Base-by-base conservation (phyloP, 2,797 vertebrate species). In the Gadopsis bispinosus region DNA sequence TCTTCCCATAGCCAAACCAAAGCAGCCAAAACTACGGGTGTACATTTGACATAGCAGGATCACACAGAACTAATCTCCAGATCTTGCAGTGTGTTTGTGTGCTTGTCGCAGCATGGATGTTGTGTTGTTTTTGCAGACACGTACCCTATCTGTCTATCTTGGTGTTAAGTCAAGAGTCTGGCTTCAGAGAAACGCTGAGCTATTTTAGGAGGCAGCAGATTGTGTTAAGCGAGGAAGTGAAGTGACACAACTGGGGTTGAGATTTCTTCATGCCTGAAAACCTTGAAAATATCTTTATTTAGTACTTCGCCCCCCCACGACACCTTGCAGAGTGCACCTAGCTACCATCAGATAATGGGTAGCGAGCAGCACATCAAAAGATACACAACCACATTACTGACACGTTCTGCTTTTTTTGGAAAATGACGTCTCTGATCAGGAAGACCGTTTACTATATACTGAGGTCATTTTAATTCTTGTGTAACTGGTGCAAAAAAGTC, bases 161-260 rank as follows among this genome's bases (percentile, higher is more conserved):
- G 67, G 84, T 86, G 81, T 87, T 79, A 80, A 85, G 83, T 87
- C 77, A 81, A 77, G 80, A 84, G 73, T 71, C 71, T 45, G 69
- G 82, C 88, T 93, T 92, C 91, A 91, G 83, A 91, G 85, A 85
- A 80, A 81, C 75, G 54, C 83, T 64, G 83, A 87, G 91, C 89
- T 94, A 94, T 94, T 94, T 93, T 84, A 67, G 86, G 91, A 92
- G 76, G 79, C 81, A 87, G 89, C 83, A 76, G 80, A 85, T 88
- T 88, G 85, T 85, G 88, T 81, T 90, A 82, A 90, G 88, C 37
- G 17, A 81, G 76, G 82, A 89, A 91, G 82, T 48, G 86, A 88
- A 89, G 84, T 92, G 89, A 88, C 90, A 92, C 87, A 84, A 89
- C 81, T 74, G 62, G 75, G 80, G 84, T 88, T 89, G 88, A 86